Conservation (phyloP, 1,140 invertebrate genomes). For the Zaprionus taronus region DNA sequence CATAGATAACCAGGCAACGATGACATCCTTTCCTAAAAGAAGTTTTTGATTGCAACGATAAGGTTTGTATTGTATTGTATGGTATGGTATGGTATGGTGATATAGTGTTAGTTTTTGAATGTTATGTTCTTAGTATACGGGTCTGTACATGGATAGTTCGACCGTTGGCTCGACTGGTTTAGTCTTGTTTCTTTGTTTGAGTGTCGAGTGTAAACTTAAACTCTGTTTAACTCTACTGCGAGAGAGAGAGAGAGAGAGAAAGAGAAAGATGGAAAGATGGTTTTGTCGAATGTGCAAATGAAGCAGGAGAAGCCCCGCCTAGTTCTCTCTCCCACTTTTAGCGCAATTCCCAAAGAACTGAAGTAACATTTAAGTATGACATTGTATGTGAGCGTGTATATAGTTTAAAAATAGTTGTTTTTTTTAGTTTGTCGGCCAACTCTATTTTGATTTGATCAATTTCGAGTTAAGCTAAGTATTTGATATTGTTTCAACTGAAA, state of each 20-base stretch:
- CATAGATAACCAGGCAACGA: slow-evolving; percentile 95
- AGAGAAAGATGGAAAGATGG: slow-evolving; percentile 1
- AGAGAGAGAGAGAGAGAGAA: neutral
- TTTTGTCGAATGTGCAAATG: slow-evolving; percentile 18
- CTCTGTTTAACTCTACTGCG: slow-evolving; percentile 6
- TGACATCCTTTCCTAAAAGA: slow-evolving; percentile 87
- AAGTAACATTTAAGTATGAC: slow-evolving; percentile 33
- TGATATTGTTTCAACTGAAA: slow-evolving; percentile 62
- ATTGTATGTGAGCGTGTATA: slow-evolving; percentile 17
- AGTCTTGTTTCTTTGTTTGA: neutral
- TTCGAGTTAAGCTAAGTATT: slow-evolving; percentile 41
- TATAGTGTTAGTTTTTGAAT: slow-evolving; percentile 34
- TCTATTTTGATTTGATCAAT: slow-evolving; percentile 23
- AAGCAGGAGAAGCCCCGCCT: slow-evolving; percentile 23
- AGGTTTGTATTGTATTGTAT: slow-evolving; percentile 65
- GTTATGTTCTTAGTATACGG: slow-evolving; percentile 27
- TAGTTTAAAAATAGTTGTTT: neutral
- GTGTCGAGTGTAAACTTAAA: neutral
- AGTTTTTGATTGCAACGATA: slow-evolving; percentile 77
- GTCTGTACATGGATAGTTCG: neutral
- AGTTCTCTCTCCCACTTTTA: slow-evolving; percentile 16
- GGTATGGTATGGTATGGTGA: slow-evolving; percentile 22
- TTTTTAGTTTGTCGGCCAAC: slow-evolving; percentile 14
- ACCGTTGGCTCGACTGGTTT: slow-evolving; percentile 3
- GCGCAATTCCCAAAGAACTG: slow-evolving; percentile 20